Evolutionary conservation across 1,140 invertebrate genomes (phyloP), one percentile per base, ranked within the genome.

Genomic region (Platorchestia sp.): DNA sequence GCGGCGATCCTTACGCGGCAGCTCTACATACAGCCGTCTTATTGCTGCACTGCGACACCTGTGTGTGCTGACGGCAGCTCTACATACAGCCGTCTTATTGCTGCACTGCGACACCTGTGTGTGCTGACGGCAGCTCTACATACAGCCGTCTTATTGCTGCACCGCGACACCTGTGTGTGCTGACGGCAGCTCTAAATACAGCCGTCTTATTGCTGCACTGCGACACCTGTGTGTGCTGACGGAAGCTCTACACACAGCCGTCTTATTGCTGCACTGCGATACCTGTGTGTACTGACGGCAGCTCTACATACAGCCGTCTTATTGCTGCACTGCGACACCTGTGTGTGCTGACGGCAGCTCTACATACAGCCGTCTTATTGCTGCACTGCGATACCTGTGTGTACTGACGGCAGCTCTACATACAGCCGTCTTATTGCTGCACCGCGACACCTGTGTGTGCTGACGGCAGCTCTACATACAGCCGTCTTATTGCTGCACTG

Each of bases 21-120:
- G 87, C 87, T 90, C 87, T 90, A 42, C 44, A 45, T 90, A 90
- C 87, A 90, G 87, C 87, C 87, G 87, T 90, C 41, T 90, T 90
- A 90, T 90, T 90, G 87, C 87, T 90, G 87, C 87, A 90, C 41
- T 90, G 87, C 87, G 87, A 90, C 87, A 90, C 41, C 87, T 90
- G 87, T 90, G 87, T 90, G 87, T 90, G 27, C 86, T n/a, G 86
- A 40, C 86, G 47, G 47, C 59, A 75, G 59, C 59, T 75, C 59
- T 75, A 75, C 59, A 75, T 75, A 90, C 44, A 90, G 41, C 41
- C 27, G 87, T 90, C 44, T 43, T 90, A 90, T 90, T 90, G 87
- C 87, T 90, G 87, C 87, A 42, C 41, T 90, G 87, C 41, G 87
- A 90, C 44, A 22, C 41, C 87, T 90, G 87, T 90, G 87, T 90